These are phyloP conservation scores for Asobara japonica DNA, from an alignment of 1,140 invertebrate species.

Conservation along the genomic window DNA sequence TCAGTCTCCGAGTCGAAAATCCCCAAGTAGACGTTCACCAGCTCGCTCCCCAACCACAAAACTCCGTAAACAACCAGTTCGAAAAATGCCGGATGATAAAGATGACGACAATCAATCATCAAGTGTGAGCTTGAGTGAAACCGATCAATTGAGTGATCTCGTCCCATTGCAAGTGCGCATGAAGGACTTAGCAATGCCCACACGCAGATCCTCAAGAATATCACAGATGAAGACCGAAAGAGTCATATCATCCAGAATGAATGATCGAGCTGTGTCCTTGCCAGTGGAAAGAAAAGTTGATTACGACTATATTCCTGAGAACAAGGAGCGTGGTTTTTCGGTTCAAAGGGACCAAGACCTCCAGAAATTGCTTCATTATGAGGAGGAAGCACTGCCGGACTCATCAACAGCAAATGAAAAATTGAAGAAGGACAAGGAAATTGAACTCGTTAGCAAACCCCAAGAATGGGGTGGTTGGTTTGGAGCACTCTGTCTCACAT, in stretches of 20 bases:
- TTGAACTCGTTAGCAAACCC: conserved; percentile 51
- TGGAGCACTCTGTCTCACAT: conserved; percentile 50
- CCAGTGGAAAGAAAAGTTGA: conserved; percentile 54
- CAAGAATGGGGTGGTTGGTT: conserved; percentile 61
- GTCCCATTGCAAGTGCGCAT: conserved; percentile 49
- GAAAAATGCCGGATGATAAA: conserved; percentile 46
- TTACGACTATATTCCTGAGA: conserved; percentile 43
- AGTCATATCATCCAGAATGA: conserved; percentile 41
- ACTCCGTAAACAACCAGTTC: conserved; percentile 44
- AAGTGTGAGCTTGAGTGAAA: conserved; percentile 25
- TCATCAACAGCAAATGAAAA: conserved; percentile 43
- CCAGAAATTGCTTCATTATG: conserved; percentile 39
- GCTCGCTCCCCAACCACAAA: conserved; percentile 42
- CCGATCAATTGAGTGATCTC: conserved; percentile 40
- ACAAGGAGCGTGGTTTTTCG: conserved; percentile 56
- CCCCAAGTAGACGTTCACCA: conserved; percentile 39
- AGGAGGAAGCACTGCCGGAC: conserved; percentile 40
- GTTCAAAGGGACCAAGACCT: conserved; percentile 57
- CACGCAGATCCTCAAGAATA: conserved; percentile 53
- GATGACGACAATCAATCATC: conserved; percentile 31
- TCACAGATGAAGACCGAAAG: conserved; percentile 48
- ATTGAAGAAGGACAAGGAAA: conserved; percentile 49
- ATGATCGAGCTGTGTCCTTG: conserved; percentile 57
- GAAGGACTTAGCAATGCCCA: conserved; percentile 42
- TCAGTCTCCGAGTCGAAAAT: conserved; percentile 40